A percentile compares a stretch with the other conserved stretches of the same genome.
phyloP scores from a whole-genome alignment of 2,888 invertebrate genomes.

The Heliconius charithonia region DNA sequence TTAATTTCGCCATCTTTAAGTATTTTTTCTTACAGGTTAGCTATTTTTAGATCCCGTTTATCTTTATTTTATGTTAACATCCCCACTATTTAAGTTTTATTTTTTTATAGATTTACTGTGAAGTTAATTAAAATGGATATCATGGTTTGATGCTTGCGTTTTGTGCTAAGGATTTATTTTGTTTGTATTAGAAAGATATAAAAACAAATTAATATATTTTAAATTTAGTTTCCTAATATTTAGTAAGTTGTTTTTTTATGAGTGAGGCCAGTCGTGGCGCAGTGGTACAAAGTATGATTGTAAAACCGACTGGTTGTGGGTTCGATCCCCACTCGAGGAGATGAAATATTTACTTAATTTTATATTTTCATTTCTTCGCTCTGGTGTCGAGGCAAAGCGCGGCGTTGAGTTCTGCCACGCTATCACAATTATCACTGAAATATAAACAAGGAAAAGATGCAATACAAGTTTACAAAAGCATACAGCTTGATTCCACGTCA shows the following conservation, averaged over 20 bases:
- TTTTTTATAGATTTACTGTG: constrained; percentile 33
- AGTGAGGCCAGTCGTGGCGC: too few species aligned
- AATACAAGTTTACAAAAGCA: constrained; percentile 1
- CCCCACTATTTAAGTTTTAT: constrained; percentile 37
- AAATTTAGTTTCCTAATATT: neutral
- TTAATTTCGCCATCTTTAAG: constrained; percentile 67
- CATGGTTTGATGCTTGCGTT: neutral
- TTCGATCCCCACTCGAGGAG: too few species aligned
- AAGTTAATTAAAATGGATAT: constrained; percentile 34
- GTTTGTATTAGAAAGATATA: neutral
- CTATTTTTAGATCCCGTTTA: constrained; percentile 42
- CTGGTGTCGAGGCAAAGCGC: too few species aligned
- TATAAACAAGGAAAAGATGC: neutral
- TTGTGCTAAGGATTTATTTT: neutral
- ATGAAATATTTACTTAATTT: too few species aligned
- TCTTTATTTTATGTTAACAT: constrained; percentile 33
- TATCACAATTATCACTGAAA: neutral
- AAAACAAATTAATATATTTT: neutral
- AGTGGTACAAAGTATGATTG: too few species aligned
- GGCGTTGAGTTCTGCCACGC: too few species aligned
- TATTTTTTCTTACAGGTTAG: constrained; percentile 47
- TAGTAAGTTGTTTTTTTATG: neutral
- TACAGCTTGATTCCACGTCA: neutral
- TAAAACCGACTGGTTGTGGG: too few species aligned
- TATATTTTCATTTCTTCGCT: too few species aligned